Evolutionary conservation across 1,140 invertebrate species (phyloP).

Genomic region (Drosophila pseudoobscura): DNA sequence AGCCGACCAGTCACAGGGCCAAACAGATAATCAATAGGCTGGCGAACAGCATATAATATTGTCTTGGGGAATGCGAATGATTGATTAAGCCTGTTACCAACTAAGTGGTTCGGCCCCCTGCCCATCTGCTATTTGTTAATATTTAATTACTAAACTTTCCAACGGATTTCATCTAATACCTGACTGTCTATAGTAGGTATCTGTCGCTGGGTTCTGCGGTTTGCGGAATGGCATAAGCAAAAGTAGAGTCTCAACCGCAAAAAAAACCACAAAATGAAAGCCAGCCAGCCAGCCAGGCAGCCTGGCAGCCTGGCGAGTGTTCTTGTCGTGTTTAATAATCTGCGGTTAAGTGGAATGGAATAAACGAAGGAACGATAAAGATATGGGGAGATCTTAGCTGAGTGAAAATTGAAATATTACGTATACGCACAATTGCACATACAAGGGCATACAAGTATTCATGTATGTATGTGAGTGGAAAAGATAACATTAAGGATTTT

Average conservation of each 20-base stretch:
- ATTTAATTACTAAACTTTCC: slow-evolving; percentile 50
- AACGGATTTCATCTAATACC: slow-evolving; percentile 27
- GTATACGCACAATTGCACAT: slow-evolving; percentile 15
- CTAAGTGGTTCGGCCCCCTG: no score
- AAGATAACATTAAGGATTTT: no score
- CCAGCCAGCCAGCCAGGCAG: neutral
- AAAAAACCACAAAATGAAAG: slow-evolving; percentile 1
- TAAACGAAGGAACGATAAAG: neutral
- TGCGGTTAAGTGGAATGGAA: slow-evolving; percentile 3
- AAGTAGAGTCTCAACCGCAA: neutral
- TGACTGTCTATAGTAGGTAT: no score
- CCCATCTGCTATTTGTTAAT: slow-evolving; percentile 6
- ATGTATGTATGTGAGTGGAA: no score
- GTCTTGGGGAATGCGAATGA: slow-evolving; percentile 35
- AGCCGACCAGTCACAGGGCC: neutral
- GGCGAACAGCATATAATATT: neutral
- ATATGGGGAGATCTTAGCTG: slow-evolving; percentile 4
- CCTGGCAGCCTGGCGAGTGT: slow-evolving; percentile 6
- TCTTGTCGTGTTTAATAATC: slow-evolving; percentile 30
- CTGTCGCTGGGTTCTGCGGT: slow-evolving; percentile 6
- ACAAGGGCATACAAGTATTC: no score
- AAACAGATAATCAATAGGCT: slow-evolving; percentile 30
- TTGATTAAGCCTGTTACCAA: slow-evolving; percentile 42
- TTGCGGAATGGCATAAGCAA: neutral
- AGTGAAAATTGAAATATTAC: slow-evolving; percentile 42